Percentiles rank a stretch among this genome's conserved stretches.
These are phyloP conservation scores for Myiotriccus ornatus DNA, from an alignment of 2,797 vertebrate species.

Conservation along the genomic window DNA sequence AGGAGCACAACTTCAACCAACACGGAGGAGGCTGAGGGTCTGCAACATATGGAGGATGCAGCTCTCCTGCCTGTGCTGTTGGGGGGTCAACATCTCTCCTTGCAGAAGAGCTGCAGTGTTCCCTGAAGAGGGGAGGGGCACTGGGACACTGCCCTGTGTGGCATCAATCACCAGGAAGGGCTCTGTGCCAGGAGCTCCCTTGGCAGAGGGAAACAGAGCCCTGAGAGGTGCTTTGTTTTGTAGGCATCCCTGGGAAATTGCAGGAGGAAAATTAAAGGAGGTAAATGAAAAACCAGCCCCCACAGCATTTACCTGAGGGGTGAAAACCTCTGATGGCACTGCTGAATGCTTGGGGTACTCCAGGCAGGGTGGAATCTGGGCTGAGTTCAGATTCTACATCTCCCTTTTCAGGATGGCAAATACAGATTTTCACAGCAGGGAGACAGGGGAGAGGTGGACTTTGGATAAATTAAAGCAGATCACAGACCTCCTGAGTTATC, in stretches of 20 bases:
- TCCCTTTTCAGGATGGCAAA: neutral
- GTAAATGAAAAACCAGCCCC: neutral
- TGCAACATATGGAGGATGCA: neutral
- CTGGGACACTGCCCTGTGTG: neutral
- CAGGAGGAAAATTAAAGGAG: neutral
- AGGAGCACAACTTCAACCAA: neutral
- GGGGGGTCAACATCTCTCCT: neutral
- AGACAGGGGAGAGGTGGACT: neutral
- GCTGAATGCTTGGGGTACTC: neutral
- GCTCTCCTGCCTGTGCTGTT: rapidly evolving
- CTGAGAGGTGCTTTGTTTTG: neutral
- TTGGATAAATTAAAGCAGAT: neutral
- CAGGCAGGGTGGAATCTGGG: neutral
- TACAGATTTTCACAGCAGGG: neutral
- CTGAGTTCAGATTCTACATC: neutral
- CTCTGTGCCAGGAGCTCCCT: neutral
- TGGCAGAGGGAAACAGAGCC: neutral
- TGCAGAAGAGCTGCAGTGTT: neutral
- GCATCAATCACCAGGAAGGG: neutral
- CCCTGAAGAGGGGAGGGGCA: neutral
- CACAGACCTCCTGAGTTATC: neutral
- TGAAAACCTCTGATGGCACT: neutral
- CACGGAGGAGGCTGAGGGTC: rapidly evolving
- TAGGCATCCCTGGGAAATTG: neutral
- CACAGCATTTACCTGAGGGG: neutral